Conservation (phyloP, 1,140 invertebrate species). For the Drosophila asahinai region DNA sequence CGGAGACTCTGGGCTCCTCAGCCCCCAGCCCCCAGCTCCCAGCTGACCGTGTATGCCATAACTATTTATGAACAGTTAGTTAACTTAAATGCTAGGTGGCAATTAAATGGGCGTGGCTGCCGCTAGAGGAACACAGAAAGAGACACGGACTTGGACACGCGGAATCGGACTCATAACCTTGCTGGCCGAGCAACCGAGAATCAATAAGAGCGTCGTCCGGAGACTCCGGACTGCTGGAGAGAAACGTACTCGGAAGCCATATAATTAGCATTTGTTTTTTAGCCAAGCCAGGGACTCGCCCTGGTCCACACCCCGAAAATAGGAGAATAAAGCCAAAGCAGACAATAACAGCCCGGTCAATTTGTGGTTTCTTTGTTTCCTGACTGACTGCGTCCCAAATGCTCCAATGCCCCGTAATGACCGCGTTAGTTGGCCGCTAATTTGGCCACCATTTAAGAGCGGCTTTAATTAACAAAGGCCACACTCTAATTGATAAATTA, state of each 20-base stretch:
- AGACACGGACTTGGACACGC: conserved; percentile 26
- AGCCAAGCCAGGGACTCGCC: conserved; percentile 65
- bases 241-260: conserved; percentile 59
- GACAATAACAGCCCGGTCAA: conserved; percentile 49
- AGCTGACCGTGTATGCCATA: conserved; percentile 79
- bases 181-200: conserved; percentile 55
- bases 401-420: conserved; percentile 15
- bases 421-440: conserved; percentile 65
- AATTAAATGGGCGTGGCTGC: conserved; percentile 78
- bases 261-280: conserved; percentile 79
- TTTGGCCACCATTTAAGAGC: conserved; percentile 58
- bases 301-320: conserved; percentile 75
- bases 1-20: conserved; percentile 5
- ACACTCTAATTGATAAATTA: conserved; percentile 80
- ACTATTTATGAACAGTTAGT: conserved; percentile 84
- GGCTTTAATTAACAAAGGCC: conserved; percentile 66
- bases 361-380: conserved; percentile 74
- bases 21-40: conserved; percentile 36
- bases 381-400: conserved; percentile 39
- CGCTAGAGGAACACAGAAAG: conserved; percentile 33
- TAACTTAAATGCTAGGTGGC: conserved; percentile 82
- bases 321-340: conserved; percentile 32
- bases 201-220: conserved; percentile 53
- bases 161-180: conserved; percentile 49
- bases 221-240: conserved; percentile 2